Conservation (phyloP, 2,797 vertebrate species). For the Sebastiscus tertius region DNA sequence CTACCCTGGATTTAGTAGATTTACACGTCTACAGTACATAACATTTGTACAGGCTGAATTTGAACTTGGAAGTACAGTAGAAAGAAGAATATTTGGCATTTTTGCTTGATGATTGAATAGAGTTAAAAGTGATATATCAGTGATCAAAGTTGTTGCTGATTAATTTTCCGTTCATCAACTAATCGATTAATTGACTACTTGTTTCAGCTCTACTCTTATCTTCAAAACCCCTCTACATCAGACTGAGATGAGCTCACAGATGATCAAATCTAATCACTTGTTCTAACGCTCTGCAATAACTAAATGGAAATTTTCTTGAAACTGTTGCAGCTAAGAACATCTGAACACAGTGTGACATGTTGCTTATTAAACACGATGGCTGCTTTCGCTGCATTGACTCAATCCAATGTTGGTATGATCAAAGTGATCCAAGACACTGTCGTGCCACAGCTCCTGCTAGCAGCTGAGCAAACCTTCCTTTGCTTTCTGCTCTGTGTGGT, state of each 20-base stretch:
- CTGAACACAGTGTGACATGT: constrained; percentile 24
- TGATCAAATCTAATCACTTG: background rate
- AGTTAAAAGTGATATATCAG: background rate
- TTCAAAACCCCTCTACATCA: background rate
- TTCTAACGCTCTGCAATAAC: constrained; percentile 3
- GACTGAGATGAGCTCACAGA: background rate
- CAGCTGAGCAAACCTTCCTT: background rate
- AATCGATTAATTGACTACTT: background rate
- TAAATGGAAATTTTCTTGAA: background rate
- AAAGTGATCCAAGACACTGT: constrained; percentile 19
- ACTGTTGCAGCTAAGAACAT: background rate
- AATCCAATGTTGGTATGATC: background rate
- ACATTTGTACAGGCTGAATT: background rate
- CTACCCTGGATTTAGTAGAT: background rate
- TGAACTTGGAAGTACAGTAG: background rate
- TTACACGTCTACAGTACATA: background rate
- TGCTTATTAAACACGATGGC: constrained; percentile 34
- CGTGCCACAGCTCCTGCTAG: background rate
- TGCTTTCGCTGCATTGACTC: constrained; percentile 40
- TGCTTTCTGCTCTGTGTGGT: background rate
- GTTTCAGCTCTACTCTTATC: background rate
- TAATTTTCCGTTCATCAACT: background rate
- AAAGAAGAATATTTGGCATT: background rate
- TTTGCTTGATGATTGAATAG: background rate
- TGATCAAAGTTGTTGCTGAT: background rate